phyloP scores from a whole-genome alignment of 2,797 vertebrate species.

The Lates japonicus region DNA sequence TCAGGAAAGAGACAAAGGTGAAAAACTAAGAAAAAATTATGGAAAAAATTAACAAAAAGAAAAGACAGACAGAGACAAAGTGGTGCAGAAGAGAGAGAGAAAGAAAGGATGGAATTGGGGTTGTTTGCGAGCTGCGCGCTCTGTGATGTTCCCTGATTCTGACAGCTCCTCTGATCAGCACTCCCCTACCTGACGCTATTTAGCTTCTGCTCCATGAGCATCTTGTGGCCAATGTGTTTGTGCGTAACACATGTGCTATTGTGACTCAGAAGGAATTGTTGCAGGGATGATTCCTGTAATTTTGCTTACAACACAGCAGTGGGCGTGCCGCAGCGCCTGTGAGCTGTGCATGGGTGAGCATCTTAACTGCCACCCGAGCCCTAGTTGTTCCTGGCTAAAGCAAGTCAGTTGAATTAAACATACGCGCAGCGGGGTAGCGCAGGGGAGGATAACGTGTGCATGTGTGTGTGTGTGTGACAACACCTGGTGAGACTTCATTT shows the following conservation, averaged over 20 bases:
- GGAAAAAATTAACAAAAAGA: constrained; percentile 16
- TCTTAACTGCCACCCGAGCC: constrained; percentile 68
- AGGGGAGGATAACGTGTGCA: constrained; percentile 38
- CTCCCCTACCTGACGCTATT: constrained; percentile 75
- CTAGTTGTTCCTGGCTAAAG: constrained; percentile 79
- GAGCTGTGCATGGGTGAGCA: constrained; percentile 29
- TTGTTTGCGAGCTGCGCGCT: constrained; percentile 63
- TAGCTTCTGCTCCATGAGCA: constrained; percentile 54
- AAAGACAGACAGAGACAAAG: constrained; percentile 53
- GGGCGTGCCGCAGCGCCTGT: constrained; percentile 6
- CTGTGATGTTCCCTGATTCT: constrained; percentile 74
- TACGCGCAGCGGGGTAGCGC: constrained; percentile 65
- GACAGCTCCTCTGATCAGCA: constrained; percentile 75
- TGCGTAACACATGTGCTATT: constrained; percentile 27
- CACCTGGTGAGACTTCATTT: constrained; percentile 83
- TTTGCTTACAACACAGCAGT: constrained; percentile 19
- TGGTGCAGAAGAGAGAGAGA: constrained; percentile 45
- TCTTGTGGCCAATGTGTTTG: constrained; percentile 22
- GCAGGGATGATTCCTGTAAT: constrained; percentile 56
- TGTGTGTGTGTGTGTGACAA: constrained; percentile 47
- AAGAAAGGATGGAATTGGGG: constrained; percentile 58
- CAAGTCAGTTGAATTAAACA: constrained; percentile 75
- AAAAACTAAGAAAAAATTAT: constrained; percentile 1
- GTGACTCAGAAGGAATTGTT: constrained; percentile 42
- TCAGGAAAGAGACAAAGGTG: constrained; percentile 10